These are phyloP conservation scores for Speoplatyrhinus poulsoni DNA, from an alignment of 2,113 vertebrate species.

Conservation along the genomic window DNA sequence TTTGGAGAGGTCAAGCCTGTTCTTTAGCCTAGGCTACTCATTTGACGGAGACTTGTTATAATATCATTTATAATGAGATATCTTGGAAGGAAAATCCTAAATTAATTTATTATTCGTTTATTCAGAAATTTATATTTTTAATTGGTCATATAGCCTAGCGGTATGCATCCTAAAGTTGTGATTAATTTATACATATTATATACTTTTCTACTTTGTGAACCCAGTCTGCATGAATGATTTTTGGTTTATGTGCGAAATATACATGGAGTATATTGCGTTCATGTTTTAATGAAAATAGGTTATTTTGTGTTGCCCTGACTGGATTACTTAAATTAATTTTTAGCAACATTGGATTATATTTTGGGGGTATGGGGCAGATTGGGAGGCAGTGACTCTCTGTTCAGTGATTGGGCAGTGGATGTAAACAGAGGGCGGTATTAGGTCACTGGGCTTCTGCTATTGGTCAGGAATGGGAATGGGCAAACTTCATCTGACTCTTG, in stretches of 20 bases:
- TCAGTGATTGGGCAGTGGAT: slow-evolving; percentile 62
- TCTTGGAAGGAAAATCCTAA: background rate
- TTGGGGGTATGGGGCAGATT: slow-evolving; percentile 46
- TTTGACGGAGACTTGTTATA: background rate
- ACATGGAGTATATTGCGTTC: slow-evolving; percentile 6
- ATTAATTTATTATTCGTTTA: background rate
- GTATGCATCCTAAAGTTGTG: background rate
- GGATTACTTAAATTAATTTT: slow-evolving; percentile 74
- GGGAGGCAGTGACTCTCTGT: slow-evolving; percentile 9
- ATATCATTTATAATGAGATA: too few species aligned
- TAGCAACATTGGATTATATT: slow-evolving; percentile 74
- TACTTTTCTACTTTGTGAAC: background rate
- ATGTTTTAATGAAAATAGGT: slow-evolving; percentile 62
- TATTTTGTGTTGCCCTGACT: slow-evolving; percentile 61
- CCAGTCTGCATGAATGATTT: slow-evolving; percentile 1
- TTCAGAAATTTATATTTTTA: too few species aligned
- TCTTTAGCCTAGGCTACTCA: background rate
- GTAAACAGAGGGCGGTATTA: slow-evolving; percentile 66
- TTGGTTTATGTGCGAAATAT: slow-evolving; percentile 1
- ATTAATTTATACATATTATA: background rate
- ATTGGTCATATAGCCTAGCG: too few species aligned
- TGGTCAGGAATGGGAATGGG: slow-evolving; percentile 49
- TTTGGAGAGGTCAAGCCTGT: background rate
- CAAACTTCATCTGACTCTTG: slow-evolving; percentile 74
- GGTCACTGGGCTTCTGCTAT: slow-evolving; percentile 42